phyloP scores from a whole-genome alignment of 2,797 vertebrate species.

The Aldrovandia affinis region DNA sequence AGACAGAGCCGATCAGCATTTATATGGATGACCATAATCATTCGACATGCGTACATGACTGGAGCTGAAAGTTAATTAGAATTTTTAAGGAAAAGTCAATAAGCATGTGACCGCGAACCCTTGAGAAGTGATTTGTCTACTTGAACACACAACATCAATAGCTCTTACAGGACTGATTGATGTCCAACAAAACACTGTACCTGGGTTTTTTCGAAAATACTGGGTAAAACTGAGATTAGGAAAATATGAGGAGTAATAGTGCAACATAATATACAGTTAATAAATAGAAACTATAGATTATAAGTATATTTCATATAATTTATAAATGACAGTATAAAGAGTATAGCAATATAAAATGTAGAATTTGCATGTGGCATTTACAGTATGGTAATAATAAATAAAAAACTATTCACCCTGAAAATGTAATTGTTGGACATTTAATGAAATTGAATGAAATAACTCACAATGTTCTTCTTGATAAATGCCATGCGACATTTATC shows the following conservation, averaged over 20 bases:
- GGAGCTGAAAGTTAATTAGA: background rate
- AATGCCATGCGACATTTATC: conserved; percentile 81
- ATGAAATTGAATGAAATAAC: conserved; percentile 36
- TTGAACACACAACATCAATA: background rate
- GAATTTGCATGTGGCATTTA: background rate
- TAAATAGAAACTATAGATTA: too few relatives aligned
- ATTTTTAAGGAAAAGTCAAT: background rate
- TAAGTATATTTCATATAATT: too few relatives aligned
- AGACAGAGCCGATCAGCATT: conserved; percentile 6
- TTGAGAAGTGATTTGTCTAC: background rate
- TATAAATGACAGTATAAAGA: background rate
- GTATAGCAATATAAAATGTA: background rate
- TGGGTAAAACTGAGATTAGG: background rate
- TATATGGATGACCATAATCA: background rate
- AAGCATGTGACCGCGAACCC: background rate
- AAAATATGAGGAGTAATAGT: too few relatives aligned
- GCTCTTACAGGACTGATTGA: background rate
- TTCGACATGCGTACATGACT: background rate
- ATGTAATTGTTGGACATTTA: background rate
- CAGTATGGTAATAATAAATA: background rate
- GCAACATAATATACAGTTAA: background rate
- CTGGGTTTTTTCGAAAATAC: background rate
- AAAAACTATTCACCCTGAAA: background rate
- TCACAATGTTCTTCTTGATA: conserved; percentile 82
- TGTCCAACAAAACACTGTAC: background rate